These are phyloP conservation scores for Agrypnia vestita DNA, from an alignment of 1,140 invertebrate genomes.

Conservation along the genomic window DNA sequence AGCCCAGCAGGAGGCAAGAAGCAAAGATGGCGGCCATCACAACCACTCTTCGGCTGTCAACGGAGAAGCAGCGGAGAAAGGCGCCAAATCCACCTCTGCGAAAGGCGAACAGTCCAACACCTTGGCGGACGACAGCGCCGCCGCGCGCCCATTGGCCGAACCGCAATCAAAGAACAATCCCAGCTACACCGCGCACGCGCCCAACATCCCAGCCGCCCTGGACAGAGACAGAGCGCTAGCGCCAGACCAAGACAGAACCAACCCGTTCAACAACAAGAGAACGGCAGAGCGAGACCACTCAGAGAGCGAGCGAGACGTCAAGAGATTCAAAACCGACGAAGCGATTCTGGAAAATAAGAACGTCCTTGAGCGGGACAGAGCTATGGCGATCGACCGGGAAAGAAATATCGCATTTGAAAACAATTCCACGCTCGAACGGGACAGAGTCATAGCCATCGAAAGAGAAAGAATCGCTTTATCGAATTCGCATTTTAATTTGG, in stretches of 20 bases:
- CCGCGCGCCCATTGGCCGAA: conserved; percentile 27
- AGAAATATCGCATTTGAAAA: conserved; percentile 31
- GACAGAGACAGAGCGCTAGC: conserved; percentile 72
- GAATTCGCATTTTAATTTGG: conserved; percentile 70
- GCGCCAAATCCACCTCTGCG: conserved; percentile 24
- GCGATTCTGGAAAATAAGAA: conserved; percentile 45
- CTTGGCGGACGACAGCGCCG: neutral
- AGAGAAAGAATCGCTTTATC: conserved; percentile 67
- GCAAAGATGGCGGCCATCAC: conserved; percentile 63
- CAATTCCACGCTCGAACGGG: neutral
- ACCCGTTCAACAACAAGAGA: conserved; percentile 62
- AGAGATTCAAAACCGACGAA: neutral
- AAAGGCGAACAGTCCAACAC: conserved; percentile 41
- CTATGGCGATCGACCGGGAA: conserved; percentile 29
- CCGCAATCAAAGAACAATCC: conserved; percentile 32
- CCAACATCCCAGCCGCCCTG: neutral
- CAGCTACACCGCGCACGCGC: conserved; percentile 23
- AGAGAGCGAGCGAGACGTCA: conserved; percentile 38
- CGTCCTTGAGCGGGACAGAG: conserved; percentile 40
- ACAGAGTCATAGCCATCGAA: conserved; percentile 58
- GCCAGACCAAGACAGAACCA: conserved; percentile 68
- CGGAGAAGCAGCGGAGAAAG: conserved; percentile 63
- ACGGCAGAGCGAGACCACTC: neutral
- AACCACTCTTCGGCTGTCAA: conserved; percentile 63
- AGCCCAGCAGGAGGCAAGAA: conserved; percentile 86